A percentile compares a stretch with the other conserved stretches of the same genome.
phyloP scores from a whole-genome alignment of 2,888 invertebrate genomes.

The Lepas anatifera region DNA sequence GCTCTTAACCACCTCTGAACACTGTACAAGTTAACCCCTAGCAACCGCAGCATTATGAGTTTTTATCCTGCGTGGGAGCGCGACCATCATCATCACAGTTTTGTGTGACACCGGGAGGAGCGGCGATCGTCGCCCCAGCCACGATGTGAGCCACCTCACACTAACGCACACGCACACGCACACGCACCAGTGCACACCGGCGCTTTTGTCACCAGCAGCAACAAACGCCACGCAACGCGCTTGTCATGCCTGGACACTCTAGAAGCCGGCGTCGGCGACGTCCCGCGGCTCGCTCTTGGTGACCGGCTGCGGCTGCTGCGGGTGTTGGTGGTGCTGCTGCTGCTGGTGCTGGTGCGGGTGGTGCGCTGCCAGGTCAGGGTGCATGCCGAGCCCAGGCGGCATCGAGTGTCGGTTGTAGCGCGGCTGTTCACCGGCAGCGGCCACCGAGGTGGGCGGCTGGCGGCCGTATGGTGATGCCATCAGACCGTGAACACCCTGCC shows the following conservation, averaged over 20 bases:
- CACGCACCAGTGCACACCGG: too few relatives aligned
- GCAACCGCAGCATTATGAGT: too few relatives aligned
- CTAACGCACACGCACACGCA: too few relatives aligned
- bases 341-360: neutral
- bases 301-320: neutral
- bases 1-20: too few relatives aligned
- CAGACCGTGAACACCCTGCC: neutral
- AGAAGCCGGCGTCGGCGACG: neutral
- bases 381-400: neutral
- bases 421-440: neutral
- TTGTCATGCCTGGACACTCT: neutral
- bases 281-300: neutral
- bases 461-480: neutral
- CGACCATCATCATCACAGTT: too few relatives aligned
- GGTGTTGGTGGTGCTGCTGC: neutral
- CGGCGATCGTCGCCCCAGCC: too few relatives aligned
- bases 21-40: too few relatives aligned
- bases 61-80: too few relatives aligned
- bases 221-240: neutral
- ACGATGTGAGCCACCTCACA: too few relatives aligned
- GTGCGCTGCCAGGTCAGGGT: neutral
- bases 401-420: neutral
- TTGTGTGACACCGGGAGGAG: too few relatives aligned
- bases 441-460: neutral
- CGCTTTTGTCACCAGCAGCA: too few relatives aligned